phyloP scores from a whole-genome alignment of 2,888 invertebrate genomes.

The Euproctis similis region DNA sequence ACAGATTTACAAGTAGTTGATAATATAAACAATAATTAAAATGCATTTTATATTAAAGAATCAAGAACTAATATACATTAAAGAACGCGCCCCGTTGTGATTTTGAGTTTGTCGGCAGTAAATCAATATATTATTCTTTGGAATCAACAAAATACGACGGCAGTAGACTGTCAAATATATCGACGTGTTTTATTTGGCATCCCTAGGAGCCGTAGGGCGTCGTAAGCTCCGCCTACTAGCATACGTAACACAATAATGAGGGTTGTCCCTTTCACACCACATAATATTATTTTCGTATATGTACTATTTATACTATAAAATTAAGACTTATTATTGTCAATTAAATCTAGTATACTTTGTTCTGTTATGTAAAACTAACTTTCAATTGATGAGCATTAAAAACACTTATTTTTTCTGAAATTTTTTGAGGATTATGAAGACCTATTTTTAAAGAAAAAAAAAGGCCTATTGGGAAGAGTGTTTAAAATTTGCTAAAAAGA shows the following conservation, averaged over 20 bases:
- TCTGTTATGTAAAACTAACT: no score
- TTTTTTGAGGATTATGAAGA: no score
- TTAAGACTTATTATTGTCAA: no score
- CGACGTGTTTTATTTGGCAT: slow-evolving; percentile 56
- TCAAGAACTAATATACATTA: slow-evolving; percentile 33
- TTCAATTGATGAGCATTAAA: no score
- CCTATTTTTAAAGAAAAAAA: no score
- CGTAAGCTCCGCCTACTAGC: slow-evolving; percentile 38
- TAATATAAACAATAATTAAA: no score
- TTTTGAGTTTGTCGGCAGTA: slow-evolving; percentile 32
- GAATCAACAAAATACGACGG: slow-evolving; percentile 47
- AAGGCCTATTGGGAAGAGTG: no score
- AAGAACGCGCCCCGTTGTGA: slow-evolving; percentile 53
- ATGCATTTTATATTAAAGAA: slow-evolving; percentile 49
- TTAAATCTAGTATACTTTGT: no score
- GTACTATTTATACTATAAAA: no score
- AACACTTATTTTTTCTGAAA: no score
- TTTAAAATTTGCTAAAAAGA: no score
- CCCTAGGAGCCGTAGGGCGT: slow-evolving; percentile 45
- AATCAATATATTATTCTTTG: slow-evolving; percentile 29
- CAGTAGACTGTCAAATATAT: slow-evolving; percentile 35
- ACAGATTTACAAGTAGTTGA: no score
- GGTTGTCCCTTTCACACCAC: slow-evolving; percentile 43
- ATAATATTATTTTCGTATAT: background rate
- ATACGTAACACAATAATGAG: slow-evolving; percentile 42